Base-by-base conservation (phyloP, 2,113 vertebrate species). In the Syrmaticus mikado region DNA sequence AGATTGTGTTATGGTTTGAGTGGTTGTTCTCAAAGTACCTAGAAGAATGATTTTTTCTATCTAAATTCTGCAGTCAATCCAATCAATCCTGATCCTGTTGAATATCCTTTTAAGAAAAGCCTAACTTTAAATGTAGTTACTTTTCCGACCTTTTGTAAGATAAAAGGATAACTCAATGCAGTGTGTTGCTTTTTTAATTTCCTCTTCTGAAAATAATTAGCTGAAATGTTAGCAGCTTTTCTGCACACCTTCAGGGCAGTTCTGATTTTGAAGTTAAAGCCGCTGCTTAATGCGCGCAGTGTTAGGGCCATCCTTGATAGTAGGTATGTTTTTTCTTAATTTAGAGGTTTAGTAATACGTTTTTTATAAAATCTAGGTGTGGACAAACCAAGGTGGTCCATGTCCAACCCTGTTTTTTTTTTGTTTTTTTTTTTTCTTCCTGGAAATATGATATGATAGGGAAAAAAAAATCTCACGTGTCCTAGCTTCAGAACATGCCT, bases 51-150 rank as follows among this genome's bases (percentile, higher is more conserved):
- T 45, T 24, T 74, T 94, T 95, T 94, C 67, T 94, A 61, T 90
- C 94, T 90, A 48, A 94, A 90, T 95, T 65, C 89, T 94, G 78
- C 89, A 95, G 95, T 93, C 94, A 91, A 18, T 91, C 27, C 89
- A 95, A 96, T 93, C 94, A 91, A 18, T 91, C 30, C 53, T 45
- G 22, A 92, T 58, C 46, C 90, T 82, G 9, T 60, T 92, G 83
- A 92, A 67, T 95, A 75, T 14, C 5, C 30, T 40, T 40, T 40
- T 5, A 55, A 55, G 28, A 79, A 50, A 50, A 50, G 41, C 48
- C 46, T 62, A 32, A 28, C 79, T 83, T 75, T 36, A 32, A 88
- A 41, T 62, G 67, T 74, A 66, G 76, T 90, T 96, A 48, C 10
- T 72, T 65, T 94, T 67, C 88, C 55, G 53, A 48, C 73, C 45